These are phyloP conservation scores for Stegodyphus mimosarum DNA, from an alignment of 1,140 invertebrate genomes.

Conservation along the genomic window DNA sequence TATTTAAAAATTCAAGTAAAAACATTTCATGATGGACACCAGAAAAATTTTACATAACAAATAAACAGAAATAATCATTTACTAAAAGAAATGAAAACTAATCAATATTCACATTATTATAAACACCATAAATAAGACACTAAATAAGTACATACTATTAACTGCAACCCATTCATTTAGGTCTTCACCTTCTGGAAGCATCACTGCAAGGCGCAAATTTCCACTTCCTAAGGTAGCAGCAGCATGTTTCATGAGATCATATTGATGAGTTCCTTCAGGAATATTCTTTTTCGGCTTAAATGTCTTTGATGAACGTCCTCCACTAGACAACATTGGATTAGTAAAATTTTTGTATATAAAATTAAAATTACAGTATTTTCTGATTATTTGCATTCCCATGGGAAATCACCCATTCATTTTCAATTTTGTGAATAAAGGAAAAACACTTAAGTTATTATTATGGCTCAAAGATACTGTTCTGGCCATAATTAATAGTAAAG, in stretches of 20 bases:
- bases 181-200: conserved; percentile 98
- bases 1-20: too few relatives aligned
- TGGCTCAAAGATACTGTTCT: too few relatives aligned
- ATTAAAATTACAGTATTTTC: too few relatives aligned
- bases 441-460: too few relatives aligned
- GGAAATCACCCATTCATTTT: too few relatives aligned
- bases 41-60: too few relatives aligned
- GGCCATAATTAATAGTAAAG: too few relatives aligned
- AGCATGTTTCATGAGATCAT: conserved; percentile 99
- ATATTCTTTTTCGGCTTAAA: conserved; percentile 99
- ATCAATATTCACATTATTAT: background rate
- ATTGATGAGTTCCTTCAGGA: conserved; percentile 97
- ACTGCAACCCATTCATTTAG: conserved; percentile 95
- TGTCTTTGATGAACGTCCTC: conserved; percentile 92
- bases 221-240: conserved; percentile 97
- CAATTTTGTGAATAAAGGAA: too few relatives aligned
- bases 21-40: too few relatives aligned
- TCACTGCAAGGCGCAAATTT: conserved; percentile 93
- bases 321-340: conserved; percentile 67
- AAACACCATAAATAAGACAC: too few relatives aligned
- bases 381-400: too few relatives aligned
- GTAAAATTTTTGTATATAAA: background rate
- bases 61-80: background rate
- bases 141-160: conserved; percentile 60
- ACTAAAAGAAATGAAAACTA: background rate